Evolutionary conservation across 2,888 invertebrate genomes (phyloP).

Genomic region (Myopa tessellatipennis): DNA sequence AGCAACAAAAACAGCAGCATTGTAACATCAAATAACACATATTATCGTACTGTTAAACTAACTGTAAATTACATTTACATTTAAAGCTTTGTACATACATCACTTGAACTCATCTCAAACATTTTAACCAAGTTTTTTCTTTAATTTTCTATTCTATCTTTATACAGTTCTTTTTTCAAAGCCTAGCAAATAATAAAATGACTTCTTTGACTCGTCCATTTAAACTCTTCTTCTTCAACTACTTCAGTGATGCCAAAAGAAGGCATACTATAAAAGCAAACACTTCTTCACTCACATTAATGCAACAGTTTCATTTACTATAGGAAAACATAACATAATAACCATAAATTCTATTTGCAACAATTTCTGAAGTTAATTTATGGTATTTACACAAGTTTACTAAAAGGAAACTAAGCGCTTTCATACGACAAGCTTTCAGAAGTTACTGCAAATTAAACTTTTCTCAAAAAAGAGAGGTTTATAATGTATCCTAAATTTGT

Average conservation of each 20-base stretch:
- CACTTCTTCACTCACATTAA: slow-evolving; percentile 34
- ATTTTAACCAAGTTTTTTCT: slow-evolving; percentile 29
- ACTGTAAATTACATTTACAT: neutral
- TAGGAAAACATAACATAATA: neutral
- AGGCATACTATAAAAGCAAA: slow-evolving; percentile 52
- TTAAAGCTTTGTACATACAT: neutral
- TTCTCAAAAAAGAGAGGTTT: slow-evolving; percentile 49
- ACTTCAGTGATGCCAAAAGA: slow-evolving; percentile 62
- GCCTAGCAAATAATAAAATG: slow-evolving; percentile 57
- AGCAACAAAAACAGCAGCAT: neutral
- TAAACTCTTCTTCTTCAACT: slow-evolving; percentile 58
- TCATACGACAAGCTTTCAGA: neutral
- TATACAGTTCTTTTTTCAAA: slow-evolving; percentile 42
- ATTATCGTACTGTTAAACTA: neutral
- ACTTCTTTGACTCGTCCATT: slow-evolving; percentile 69
- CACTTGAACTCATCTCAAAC: slow-evolving; percentile 2
- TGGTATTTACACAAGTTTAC: neutral
- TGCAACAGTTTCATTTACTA: slow-evolving; percentile 28
- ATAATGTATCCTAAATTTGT: slow-evolving; percentile 30
- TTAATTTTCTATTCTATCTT: slow-evolving; percentile 40
- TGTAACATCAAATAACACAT: no score
- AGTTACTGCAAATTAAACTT: slow-evolving; percentile 33
- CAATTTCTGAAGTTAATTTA: neutral
- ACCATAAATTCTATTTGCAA: slow-evolving; percentile 15
- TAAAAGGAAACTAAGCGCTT: neutral